These are phyloP conservation scores for Blastobasis adustella DNA, from an alignment of 2,888 invertebrate genomes.

Conservation along the genomic window DNA sequence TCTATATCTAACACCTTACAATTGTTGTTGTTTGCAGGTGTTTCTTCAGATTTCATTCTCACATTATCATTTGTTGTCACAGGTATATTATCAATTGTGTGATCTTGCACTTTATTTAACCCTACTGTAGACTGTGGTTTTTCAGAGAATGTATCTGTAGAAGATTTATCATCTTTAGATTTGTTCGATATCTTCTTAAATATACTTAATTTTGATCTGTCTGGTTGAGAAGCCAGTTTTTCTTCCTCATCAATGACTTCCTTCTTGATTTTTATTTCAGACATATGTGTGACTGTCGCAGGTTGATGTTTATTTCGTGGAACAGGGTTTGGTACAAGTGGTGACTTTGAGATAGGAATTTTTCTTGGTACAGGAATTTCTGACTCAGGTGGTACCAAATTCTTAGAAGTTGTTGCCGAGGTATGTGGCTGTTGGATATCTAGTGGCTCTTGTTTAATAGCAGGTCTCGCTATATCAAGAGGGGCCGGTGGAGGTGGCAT, in stretches of 20 bases:
- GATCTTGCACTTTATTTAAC: constrained; percentile 64
- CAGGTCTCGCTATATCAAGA: constrained; percentile 38
- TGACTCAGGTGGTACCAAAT: constrained; percentile 39
- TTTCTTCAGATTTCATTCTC: constrained; percentile 51
- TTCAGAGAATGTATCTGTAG: constrained; percentile 56
- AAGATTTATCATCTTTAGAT: constrained; percentile 77
- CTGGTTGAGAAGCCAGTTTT: constrained; percentile 85
- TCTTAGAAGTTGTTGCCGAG: constrained; percentile 26
- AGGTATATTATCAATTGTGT: constrained; percentile 38
- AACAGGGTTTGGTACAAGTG: constrained; percentile 52
- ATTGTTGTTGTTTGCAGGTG: constrained; percentile 68
- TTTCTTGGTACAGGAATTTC: constrained; percentile 65
- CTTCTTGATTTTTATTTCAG: constrained; percentile 64
- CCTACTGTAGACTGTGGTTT: constrained; percentile 54
- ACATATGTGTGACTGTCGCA: constrained; percentile 41
- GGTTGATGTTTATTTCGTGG: constrained; percentile 45
- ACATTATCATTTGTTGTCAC: constrained; percentile 39
- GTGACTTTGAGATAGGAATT: constrained; percentile 67
- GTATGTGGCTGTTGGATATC: constrained; percentile 21
- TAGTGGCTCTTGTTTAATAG: constrained; percentile 58
- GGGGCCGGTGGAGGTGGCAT: constrained; percentile 28
- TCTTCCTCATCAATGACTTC: constrained; percentile 64
- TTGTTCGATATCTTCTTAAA: constrained; percentile 90
- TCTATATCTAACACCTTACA: constrained; percentile 67
- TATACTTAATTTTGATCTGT: constrained; percentile 89